Percentiles rank a stretch among this genome's conserved stretches.
Conservation (phyloP, 2,797 vertebrate species). For the Orestias chungarensis region DNA sequence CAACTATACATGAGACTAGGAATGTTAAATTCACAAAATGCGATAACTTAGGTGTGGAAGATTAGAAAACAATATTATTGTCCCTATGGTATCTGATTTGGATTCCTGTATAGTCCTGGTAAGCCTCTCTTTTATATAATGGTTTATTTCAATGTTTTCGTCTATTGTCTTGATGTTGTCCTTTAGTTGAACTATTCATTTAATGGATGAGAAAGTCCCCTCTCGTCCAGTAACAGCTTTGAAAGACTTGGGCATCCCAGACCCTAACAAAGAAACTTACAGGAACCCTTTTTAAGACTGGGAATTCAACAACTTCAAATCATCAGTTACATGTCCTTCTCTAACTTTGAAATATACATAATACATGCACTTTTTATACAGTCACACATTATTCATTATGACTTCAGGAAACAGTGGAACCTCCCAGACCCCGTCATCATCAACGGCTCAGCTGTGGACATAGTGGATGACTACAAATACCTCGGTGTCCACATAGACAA, state of each 20-base stretch:
- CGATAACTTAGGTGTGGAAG: background rate
- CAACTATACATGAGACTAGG: background rate
- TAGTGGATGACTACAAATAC: too few species aligned
- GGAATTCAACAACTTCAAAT: slow-evolving; percentile 8
- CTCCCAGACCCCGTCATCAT: too few species aligned
- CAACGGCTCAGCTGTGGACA: too few species aligned
- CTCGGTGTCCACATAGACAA: too few species aligned
- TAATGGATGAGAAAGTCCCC: background rate
- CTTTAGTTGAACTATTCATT: background rate
- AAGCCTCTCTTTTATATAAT: too few species aligned
- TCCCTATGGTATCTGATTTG: too few species aligned
- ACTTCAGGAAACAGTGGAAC: too few species aligned
- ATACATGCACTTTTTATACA: background rate
- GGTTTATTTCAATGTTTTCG: background rate
- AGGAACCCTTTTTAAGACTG: slow-evolving; percentile 21
- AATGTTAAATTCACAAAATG: background rate
- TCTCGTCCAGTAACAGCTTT: too few species aligned
- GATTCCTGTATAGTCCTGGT: too few species aligned
- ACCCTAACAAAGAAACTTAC: too few species aligned
- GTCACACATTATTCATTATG: slow-evolving; percentile 24
- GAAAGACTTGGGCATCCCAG: background rate
- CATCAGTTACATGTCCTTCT: slow-evolving; percentile 20
- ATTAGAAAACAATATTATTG: too few species aligned
- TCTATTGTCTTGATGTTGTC: background rate
- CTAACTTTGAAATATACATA: background rate